Percentiles rank a stretch among this genome's conserved stretches.
Evolutionary conservation across 2,113 vertebrate species (phyloP).

Genomic region (Leptodactylus fuscus): DNA sequence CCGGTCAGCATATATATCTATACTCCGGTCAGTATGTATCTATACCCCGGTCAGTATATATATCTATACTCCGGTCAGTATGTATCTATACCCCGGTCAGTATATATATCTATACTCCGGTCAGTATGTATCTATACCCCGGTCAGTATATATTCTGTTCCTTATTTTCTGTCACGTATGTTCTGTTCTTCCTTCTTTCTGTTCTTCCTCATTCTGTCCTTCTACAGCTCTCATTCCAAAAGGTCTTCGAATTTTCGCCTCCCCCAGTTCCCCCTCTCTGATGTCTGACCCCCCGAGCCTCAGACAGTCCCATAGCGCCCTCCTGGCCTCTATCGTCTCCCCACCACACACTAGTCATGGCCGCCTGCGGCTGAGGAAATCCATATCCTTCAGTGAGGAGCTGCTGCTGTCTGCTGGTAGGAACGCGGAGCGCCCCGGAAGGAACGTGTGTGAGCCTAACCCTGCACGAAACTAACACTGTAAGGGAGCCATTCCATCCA

Average conservation of each 20-base stretch:
- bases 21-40: no score
- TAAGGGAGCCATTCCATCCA: no score
- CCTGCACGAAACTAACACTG: no score
- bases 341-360: conserved; percentile 82
- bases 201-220: conserved; percentile 76
- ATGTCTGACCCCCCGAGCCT: conserved; percentile 82
- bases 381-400: conserved; percentile 97
- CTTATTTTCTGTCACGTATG: conserved; percentile 65
- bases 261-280: conserved; percentile 89
- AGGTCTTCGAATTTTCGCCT: conserved; percentile 87
- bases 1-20: no score
- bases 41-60: no score
- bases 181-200: conserved; percentile 62
- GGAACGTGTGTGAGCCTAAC: no score
- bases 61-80: no score
- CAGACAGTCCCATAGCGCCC: conserved; percentile 81
- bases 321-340: conserved; percentile 78
- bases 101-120: no score
- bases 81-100: no score
- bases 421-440: no score
- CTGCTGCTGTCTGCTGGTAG: conserved; percentile 93
- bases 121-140: conserved; percentile 48
- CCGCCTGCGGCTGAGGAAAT: conserved; percentile 95
- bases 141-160: conserved; percentile 54
- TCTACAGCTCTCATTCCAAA: conserved; percentile 79